A percentile compares a stretch with the other conserved stretches of the same genome.
phyloP scores from a whole-genome alignment of 2,113 vertebrate species.

The Platysteira castanea region DNA sequence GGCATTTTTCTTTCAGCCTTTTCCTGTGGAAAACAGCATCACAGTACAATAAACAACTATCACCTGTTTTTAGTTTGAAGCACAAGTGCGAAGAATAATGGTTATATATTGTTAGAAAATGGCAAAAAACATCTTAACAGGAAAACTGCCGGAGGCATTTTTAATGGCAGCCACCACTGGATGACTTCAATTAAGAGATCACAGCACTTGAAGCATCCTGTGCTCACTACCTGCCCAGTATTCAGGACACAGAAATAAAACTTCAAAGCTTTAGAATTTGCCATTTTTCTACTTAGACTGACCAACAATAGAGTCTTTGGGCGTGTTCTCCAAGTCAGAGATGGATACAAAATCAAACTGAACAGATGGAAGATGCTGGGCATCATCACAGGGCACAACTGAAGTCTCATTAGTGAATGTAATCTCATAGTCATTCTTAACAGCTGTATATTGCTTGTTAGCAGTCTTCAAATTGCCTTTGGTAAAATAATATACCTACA shows the following conservation, averaged over 20 bases:
- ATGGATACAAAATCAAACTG: constrained; percentile 90
- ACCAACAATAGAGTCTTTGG: constrained; percentile 90
- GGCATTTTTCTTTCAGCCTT: constrained; percentile 1
- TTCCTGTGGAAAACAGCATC: constrained; percentile 15
- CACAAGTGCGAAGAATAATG: not conserved
- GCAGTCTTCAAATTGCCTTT: constrained; percentile 92
- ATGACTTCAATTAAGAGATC: not conserved
- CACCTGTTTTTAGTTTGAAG: not conserved
- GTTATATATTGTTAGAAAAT: not conserved
- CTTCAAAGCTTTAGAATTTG: not conserved
- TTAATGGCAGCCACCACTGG: not conserved
- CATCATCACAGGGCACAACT: constrained; percentile 89
- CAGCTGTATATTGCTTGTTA: constrained; percentile 93
- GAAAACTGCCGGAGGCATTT: not conserved
- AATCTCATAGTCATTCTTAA: constrained; percentile 99
- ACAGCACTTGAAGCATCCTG: not conserved
- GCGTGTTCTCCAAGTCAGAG: constrained; percentile 80
- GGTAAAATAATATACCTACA: constrained; percentile 93
- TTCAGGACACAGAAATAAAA: not conserved
- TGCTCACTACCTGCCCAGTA: not conserved
- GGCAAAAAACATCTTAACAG: not conserved
- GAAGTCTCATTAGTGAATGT: constrained; percentile 88
- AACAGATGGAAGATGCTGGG: constrained; percentile 84
- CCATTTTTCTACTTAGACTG: constrained; percentile 36
- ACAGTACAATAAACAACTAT: not conserved